Evolutionary conservation across 2,113 vertebrate genomes (phyloP), one percentile per base, ranked within the genome.

Genomic region (Scolopax mira): DNA sequence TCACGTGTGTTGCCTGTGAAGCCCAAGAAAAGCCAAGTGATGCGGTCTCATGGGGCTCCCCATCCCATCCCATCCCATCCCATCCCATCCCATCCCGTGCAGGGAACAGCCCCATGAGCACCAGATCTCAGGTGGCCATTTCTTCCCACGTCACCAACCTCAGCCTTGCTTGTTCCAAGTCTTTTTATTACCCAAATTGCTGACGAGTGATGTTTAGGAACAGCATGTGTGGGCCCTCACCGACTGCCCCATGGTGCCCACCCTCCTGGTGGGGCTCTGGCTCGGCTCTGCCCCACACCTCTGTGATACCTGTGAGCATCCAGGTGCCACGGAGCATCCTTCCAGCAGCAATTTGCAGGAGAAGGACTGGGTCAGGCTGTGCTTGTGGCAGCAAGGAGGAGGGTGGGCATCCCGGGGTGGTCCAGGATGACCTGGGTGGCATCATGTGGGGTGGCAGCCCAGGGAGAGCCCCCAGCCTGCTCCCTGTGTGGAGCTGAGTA

Each of bases 151-250:
- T 75, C 96, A 87, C 95, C 91, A 73, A 35, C 91, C 58, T 89
- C 94, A 97, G 55, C 96, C 87, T 93, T 72, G 25, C 86, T 93
- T 62, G 19, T 94, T 93, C 88, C 0, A 12, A 93, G 91, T 74
- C 57, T 77, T 96, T 97, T 94, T 92, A 92, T 89, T 85, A 77
- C 67, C 85, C 93, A 81, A 89, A 95, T 89, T 7, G 64, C 96
- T 94, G 85, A 88, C 23, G 39, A 95, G 94, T 7, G 73, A 74
- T 91, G 89, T 91, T 95, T 90, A 96, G 90, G 94, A 95, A 73
- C 95, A 83, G 84, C 91, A 46, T 2, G 1, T 75, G 94, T 39
- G 23, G 93, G 82, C 77, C n/a, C 90, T 95, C 85, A 89, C 73
- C 17, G 62, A 41, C 90, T 93, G 96, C 92, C 85, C 41, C 17